These are phyloP conservation scores for Eulimnadia texana DNA, from an alignment of 1,140 invertebrate species.

Conservation along the genomic window DNA sequence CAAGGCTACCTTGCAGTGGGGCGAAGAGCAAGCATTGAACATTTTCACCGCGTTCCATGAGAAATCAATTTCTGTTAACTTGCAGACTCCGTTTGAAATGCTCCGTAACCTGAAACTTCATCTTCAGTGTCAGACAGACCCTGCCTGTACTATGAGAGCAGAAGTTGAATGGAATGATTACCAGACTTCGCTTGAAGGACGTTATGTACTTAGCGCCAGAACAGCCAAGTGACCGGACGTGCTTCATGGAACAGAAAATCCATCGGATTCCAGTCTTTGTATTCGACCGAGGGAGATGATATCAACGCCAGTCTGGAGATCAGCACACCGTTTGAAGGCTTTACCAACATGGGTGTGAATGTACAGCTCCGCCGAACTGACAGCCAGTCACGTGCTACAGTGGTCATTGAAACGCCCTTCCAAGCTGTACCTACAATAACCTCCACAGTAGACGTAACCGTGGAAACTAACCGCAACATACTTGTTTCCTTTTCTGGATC, in stretches of 20 bases:
- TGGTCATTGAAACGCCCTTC: slow-evolving; percentile 24
- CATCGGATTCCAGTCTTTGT: neutral
- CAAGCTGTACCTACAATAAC: slow-evolving; percentile 14
- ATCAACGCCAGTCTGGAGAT: slow-evolving; percentile 3
- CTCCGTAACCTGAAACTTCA: neutral
- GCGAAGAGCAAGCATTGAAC: neutral
- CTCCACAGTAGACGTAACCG: slow-evolving; percentile 15
- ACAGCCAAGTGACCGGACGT: neutral
- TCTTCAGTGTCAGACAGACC: neutral
- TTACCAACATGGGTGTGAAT: neutral
- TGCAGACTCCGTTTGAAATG: neutral
- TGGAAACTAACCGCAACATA: slow-evolving; percentile 19
- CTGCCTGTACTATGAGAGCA: neutral
- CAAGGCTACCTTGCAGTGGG: neutral
- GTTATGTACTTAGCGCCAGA: neutral
- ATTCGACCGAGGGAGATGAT: neutral
- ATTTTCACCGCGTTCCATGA: neutral
- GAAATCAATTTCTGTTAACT: neutral
- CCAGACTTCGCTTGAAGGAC: neutral
- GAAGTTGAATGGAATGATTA: slow-evolving; percentile 5
- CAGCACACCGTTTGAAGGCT: slow-evolving; percentile 13
- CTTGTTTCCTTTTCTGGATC: too few species aligned
- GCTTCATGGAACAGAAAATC: slow-evolving; percentile 3
- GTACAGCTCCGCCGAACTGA: neutral
- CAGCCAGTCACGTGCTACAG: neutral